phyloP scores from a whole-genome alignment of 2,113 vertebrate species.

The Gasterosteus nipponicus region DNA sequence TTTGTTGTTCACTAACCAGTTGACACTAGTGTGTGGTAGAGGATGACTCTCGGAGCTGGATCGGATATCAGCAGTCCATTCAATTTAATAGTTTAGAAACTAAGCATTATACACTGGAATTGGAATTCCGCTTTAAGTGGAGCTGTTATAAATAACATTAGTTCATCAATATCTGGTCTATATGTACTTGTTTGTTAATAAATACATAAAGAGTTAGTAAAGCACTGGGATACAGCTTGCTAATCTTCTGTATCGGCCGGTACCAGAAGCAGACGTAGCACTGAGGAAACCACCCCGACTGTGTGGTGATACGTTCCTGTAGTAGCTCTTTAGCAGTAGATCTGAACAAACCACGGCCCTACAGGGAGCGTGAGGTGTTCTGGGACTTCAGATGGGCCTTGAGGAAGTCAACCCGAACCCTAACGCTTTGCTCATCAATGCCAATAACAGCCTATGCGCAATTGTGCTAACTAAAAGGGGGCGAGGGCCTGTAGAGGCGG shows the following conservation, averaged over 20 bases:
- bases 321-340: background rate
- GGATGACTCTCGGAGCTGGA: background rate
- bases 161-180: no score
- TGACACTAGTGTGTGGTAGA: background rate
- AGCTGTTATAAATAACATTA: no score
- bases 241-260: no score
- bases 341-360: background rate
- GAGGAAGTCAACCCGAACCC: background rate
- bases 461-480: conserved; percentile 11
- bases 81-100: no score
- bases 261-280: no score
- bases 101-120: no score
- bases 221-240: no score
- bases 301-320: background rate
- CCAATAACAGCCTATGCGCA: background rate
- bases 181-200: no score
- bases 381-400: background rate
- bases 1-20: background rate
- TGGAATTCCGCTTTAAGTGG: no score
- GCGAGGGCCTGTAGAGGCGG: background rate
- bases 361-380: background rate
- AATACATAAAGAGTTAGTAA: no score
- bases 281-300: no score
- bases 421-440: background rate
- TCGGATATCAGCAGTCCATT: no score